phyloP scores from a whole-genome alignment of 2,888 invertebrate genomes.

The Chrysolina oricalcia region DNA sequence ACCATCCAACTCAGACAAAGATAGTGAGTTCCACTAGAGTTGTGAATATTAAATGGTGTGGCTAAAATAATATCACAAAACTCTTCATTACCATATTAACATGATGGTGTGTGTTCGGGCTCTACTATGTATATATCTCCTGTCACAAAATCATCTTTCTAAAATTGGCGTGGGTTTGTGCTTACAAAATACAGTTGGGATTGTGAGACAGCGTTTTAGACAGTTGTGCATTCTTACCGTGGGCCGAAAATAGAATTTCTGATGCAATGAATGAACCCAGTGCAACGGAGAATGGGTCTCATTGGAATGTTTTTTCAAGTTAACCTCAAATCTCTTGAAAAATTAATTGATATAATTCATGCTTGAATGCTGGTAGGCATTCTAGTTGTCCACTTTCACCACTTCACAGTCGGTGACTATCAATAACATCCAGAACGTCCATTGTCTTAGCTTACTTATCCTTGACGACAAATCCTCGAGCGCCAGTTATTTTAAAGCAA shows the following conservation, averaged over 20 bases:
- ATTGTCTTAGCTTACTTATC: no score
- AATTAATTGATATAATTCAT: no score
- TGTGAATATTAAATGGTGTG: conserved; percentile 49
- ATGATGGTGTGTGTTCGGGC: conserved; percentile 38
- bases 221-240: background rate
- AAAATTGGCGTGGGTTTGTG: conserved; percentile 38
- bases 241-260: background rate
- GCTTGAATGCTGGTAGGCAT: no score
- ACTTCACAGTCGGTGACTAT: no score
- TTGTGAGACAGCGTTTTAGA: background rate
- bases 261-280: background rate
- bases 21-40: background rate
- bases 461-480: no score
- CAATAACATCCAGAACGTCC: no score
- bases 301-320: no score
- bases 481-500: no score
- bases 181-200: conserved; percentile 20
- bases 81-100: conserved; percentile 24
- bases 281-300: background rate
- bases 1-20: background rate
- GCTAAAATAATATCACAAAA: conserved; percentile 38
- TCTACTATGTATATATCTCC: conserved; percentile 36
- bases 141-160: conserved; percentile 36
- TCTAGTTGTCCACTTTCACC: no score
- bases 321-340: no score